phyloP scores from a whole-genome alignment of 2,113 vertebrate species.

The Thunnus maccoyii region DNA sequence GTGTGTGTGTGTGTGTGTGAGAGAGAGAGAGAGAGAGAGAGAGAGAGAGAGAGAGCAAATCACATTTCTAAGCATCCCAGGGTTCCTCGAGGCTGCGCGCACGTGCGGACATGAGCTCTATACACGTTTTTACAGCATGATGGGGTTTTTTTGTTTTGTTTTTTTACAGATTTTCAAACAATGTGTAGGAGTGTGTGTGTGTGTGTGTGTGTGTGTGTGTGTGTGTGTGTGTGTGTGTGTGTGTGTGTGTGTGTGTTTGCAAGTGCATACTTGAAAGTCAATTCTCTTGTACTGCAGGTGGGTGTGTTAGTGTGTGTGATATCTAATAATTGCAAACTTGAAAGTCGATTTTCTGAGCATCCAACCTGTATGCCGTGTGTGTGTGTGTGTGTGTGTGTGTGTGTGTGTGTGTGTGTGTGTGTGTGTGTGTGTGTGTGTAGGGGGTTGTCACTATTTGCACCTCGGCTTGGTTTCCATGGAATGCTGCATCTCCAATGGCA shows the following conservation, averaged over 20 bases:
- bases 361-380: neutral
- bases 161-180: neutral
- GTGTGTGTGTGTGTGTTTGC: neutral
- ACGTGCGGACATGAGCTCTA: constrained; percentile 27
- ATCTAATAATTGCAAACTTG: constrained; percentile 12
- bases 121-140: constrained; percentile 31
- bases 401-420: neutral
- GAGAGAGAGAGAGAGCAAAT: neutral
- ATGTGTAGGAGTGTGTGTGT: neutral
- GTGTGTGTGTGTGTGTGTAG: neutral
- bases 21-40: too few relatives aligned
- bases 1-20: neutral
- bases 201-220: constrained; percentile 6
- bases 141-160: too few relatives aligned
- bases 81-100: constrained; percentile 32
- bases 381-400: constrained; percentile 12
- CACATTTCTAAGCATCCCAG: constrained; percentile 12
- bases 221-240: neutral
- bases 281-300: constrained; percentile 20
- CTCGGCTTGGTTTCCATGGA: constrained; percentile 37
- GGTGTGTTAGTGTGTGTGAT: constrained; percentile 1
- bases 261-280: constrained; percentile 11
- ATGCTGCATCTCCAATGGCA: constrained; percentile 45
- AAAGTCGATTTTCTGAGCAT: constrained; percentile 34
- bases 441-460: constrained; percentile 17